Evolutionary conservation across 2,888 invertebrate genomes (phyloP), one percentile per base, ranked within the genome.

Genomic region (Agrotis segetum): DNA sequence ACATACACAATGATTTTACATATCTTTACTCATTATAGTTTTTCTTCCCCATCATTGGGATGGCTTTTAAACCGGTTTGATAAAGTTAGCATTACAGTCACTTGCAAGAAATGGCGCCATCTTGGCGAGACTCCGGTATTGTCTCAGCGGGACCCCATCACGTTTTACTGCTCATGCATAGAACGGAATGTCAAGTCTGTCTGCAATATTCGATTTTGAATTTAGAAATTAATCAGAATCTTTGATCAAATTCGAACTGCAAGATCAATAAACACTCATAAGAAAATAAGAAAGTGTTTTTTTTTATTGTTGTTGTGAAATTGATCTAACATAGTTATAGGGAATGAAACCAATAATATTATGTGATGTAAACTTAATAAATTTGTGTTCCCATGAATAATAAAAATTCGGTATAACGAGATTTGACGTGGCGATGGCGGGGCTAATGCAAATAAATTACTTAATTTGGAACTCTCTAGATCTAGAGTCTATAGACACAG

Each of bases 111-210:
- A 56, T 40, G 56, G 85, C 85, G 83, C 83, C 83, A 59, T 52
- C 55, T 44, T 59, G 85, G 63, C 83, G 84, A 85, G 83, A 83
- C 83, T 79, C 44, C 24, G 55, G 46, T 19, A 71, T 65, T 69
- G 84, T 84, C 83, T 83, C 85, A 71, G 75, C 64, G 73, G 83
- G 84, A 67, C 63, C 58, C 67, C 62, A 68, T 64, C 53, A 46
- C 60, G 60, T 65, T 79, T 80, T 74, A 81, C 63, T 76, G 53
- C 66, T 62, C 55, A 65, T 80, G 79, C 52, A 60, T 46, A 46
- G 62, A 58, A 40, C 46, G 56, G 46, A 77, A 78, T 79, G 56
- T 66, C 67, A 56, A 67, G 44, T 44, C 60, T 59, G 64, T 40
- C n/a, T 75, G 21, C 58, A 9, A 21, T 61, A 46, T 52, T 16